These are phyloP conservation scores for Sandelia bainsii DNA, from an alignment of 2,797 vertebrate genomes.

Conservation along the genomic window DNA sequence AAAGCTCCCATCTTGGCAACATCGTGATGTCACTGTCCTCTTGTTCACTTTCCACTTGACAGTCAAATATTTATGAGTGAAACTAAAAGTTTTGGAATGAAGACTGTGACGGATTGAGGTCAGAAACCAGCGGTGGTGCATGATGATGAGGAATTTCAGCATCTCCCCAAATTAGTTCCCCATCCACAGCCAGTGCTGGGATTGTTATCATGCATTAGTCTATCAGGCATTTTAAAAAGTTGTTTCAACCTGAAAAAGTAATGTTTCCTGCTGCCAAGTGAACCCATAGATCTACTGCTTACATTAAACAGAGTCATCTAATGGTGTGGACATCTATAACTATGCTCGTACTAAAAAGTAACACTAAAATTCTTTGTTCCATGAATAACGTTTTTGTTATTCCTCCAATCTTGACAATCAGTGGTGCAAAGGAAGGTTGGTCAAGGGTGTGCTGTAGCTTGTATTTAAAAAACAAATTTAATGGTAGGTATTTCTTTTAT, in stretches of 20 bases:
- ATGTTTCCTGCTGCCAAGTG: too few species aligned
- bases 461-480: too few species aligned
- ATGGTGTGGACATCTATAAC: too few species aligned
- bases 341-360: too few species aligned
- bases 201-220: not conserved
- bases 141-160: not conserved
- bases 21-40: constrained; percentile 13
- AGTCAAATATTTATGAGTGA: not conserved
- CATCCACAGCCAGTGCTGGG: too few species aligned
- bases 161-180: not conserved
- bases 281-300: too few species aligned
- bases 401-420: too few species aligned
- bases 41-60: not conserved
- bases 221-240: not conserved
- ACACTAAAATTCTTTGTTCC: too few species aligned
- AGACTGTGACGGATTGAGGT: not conserved
- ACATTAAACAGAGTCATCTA: too few species aligned
- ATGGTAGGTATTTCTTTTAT: too few species aligned
- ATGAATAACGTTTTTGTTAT: too few species aligned
- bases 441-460: too few species aligned
- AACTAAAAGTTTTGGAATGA: not conserved
- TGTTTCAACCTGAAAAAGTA: not conserved
- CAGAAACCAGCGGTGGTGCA: not conserved
- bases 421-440: not conserved
- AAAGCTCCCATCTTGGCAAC: constrained; percentile 5